Evolutionary conservation across 2,797 vertebrate genomes (phyloP).

Genomic region (Carduelis carduelis): DNA sequence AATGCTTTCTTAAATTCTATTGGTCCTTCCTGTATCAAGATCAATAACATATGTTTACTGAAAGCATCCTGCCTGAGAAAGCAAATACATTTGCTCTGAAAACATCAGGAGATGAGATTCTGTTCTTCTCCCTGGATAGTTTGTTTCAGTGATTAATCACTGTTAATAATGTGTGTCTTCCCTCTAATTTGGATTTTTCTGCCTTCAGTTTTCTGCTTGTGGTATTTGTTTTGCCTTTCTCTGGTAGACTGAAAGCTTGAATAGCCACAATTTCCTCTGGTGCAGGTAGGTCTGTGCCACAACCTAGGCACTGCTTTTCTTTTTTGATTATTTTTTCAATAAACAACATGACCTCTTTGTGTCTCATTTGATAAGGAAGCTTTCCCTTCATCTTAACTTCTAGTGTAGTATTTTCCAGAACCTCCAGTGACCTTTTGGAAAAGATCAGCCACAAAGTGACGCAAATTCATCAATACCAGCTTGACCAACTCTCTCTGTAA

Average conservation of each 20-base stretch:
- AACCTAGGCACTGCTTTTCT: not conserved
- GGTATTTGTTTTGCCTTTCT: not conserved
- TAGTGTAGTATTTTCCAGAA: not conserved
- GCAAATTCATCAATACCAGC: not conserved
- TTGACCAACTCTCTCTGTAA: not conserved
- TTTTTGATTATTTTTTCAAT: not conserved
- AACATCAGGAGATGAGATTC: not conserved
- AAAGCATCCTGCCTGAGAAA: not conserved
- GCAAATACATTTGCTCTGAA: not conserved
- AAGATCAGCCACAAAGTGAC: not conserved
- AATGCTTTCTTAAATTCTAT: not conserved
- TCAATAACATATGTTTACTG: not conserved
- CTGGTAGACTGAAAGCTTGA: not conserved
- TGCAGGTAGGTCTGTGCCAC: not conserved
- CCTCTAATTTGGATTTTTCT: not conserved
- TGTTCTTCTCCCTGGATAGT: not conserved
- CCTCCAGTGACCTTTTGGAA: slow-evolving; percentile 24
- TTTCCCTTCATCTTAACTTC: not conserved
- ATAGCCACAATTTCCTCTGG: not conserved
- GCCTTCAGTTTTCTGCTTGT: not conserved
- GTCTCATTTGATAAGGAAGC: slow-evolving; percentile 27
- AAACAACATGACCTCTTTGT: slow-evolving; percentile 28
- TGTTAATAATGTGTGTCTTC: not conserved
- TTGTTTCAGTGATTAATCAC: slow-evolving; percentile 44
- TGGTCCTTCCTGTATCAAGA: not conserved